A percentile compares a stretch with the other conserved stretches of the same genome.
phyloP scores from a whole-genome alignment of 2,113 vertebrate species.

The Alces alces region DNA sequence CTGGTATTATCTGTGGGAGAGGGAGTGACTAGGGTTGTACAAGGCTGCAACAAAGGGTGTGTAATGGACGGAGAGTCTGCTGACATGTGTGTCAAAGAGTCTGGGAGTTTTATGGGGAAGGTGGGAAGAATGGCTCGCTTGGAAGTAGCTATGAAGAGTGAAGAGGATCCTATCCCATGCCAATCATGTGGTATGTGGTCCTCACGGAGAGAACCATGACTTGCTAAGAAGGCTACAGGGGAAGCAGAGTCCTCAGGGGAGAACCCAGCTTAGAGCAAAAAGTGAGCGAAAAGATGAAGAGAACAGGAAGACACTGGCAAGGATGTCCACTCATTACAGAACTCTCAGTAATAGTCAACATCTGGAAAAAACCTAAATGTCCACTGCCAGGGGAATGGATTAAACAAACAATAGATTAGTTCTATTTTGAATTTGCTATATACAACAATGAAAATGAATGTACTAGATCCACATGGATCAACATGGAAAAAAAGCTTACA shows the following conservation, averaged over 20 bases:
- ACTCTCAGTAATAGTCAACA: neutral
- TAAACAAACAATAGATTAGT: neutral
- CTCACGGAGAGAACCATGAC: too few relatives aligned
- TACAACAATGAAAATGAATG: neutral
- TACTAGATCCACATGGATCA: accelerated
- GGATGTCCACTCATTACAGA: neutral
- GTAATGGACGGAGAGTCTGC: too few relatives aligned
- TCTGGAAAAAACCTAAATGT: conserved; percentile 34
- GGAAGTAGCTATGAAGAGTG: neutral
- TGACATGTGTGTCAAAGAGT: neutral
- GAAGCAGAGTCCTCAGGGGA: neutral
- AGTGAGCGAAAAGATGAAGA: neutral
- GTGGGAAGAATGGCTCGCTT: neutral
- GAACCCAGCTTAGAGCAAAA: neutral
- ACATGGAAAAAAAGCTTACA: neutral
- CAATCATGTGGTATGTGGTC: accelerated
- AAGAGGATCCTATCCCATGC: neutral
- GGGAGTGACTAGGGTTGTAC: neutral
- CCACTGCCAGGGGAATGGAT: neutral
- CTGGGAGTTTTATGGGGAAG: neutral
- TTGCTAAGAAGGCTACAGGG: neutral
- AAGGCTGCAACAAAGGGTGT: neutral
- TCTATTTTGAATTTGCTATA: neutral
- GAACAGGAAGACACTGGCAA: neutral
- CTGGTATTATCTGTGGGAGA: neutral